These are phyloP conservation scores for Aphelocoma coerulescens DNA, from an alignment of 2,113 vertebrate species.

Conservation along the genomic window DNA sequence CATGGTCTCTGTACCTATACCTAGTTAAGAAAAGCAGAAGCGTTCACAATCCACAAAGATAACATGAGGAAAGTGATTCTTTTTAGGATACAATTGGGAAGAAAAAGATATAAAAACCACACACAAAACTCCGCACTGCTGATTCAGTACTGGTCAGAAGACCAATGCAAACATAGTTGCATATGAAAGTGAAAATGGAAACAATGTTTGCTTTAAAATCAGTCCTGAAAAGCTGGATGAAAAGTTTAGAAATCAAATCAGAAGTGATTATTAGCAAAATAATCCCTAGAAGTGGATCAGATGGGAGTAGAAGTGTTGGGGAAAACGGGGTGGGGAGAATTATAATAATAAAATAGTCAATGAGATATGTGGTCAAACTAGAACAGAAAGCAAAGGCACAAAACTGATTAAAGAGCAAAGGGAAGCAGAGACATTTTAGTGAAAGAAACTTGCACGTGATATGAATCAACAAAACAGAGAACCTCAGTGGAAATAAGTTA, in stretches of 20 bases:
- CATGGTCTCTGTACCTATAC: neutral
- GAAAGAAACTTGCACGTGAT: neutral
- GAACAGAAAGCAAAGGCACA: neutral
- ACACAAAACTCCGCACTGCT: neutral
- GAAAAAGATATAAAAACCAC: neutral
- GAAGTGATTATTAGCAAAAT: neutral
- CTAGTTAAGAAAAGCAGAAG: neutral
- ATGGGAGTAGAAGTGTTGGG: neutral
- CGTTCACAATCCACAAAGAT: neutral
- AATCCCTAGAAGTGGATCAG: neutral
- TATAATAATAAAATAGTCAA: neutral
- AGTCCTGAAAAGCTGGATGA: neutral
- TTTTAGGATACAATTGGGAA: neutral
- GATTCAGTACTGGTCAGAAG: neutral
- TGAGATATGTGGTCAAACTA: neutral
- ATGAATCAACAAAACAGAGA: neutral
- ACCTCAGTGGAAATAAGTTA: neutral
- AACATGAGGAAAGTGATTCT: neutral
- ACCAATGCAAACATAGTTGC: neutral
- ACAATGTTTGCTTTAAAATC: neutral
- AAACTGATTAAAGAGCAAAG: neutral
- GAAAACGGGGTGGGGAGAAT: accelerated
- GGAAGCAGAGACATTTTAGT: neutral
- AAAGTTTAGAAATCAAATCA: neutral
- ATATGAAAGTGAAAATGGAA: neutral